phyloP scores from a whole-genome alignment of 1,140 invertebrate genomes.

The Platorchestia sp. region DNA sequence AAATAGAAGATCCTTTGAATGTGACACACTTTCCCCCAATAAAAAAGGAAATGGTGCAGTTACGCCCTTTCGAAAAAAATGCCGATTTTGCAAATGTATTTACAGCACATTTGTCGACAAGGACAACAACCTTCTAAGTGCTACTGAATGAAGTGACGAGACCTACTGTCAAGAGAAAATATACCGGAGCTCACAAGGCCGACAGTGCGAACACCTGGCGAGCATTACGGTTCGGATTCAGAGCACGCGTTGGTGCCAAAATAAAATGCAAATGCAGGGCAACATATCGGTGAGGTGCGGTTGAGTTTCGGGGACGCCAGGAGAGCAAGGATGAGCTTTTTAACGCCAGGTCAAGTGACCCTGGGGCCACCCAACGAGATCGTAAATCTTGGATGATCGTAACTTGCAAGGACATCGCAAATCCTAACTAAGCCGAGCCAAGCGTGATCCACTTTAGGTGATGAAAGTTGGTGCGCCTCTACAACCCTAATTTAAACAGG shows the following conservation, averaged over 20 bases:
- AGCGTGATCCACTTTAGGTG: background rate
- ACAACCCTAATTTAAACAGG: background rate
- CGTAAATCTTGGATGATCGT: background rate
- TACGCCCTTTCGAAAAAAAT: no score
- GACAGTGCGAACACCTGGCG: background rate
- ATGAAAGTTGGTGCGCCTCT: background rate
- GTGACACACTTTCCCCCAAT: no score
- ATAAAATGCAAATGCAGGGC: constrained; percentile 14
- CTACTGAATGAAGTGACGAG: background rate
- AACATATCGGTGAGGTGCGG: background rate
- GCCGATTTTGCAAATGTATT: no score
- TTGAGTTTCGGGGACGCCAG: background rate
- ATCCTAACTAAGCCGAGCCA: background rate
- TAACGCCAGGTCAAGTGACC: background rate
- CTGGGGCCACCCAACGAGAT: background rate
- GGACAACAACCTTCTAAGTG: background rate
- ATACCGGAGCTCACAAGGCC: background rate
- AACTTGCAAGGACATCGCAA: constrained; percentile 6
- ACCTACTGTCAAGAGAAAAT: background rate
- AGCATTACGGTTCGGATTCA: background rate
- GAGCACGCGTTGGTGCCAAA: background rate
- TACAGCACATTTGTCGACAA: background rate
- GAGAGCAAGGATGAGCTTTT: constrained; percentile 30
- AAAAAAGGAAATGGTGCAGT: no score
- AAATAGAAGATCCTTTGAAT: no score